Base-by-base conservation (phyloP, 2,113 vertebrate genomes). In the Daubentonia madagascariensis region DNA sequence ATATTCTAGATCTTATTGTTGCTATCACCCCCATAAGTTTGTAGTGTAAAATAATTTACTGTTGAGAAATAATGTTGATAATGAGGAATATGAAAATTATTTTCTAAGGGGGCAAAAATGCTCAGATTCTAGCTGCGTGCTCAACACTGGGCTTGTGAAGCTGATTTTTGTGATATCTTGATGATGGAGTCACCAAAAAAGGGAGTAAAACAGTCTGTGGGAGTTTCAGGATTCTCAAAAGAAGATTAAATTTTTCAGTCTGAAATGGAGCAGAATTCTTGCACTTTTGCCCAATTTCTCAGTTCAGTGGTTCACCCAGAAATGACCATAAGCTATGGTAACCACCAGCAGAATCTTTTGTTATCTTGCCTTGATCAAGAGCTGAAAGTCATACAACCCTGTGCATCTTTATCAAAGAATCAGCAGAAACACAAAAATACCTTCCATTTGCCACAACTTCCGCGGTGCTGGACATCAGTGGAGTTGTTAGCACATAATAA, bases 241-340 rank as follows among this genome's bases (percentile, higher is more conserved):
- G 68, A 63, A 50, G 54, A 70, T 93, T 97, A 75, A 88, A 97
- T 94, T 97, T 98, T 98, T 98, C 95, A 97, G 70, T 96, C 92
- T 89, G 97, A 98, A 98, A 94, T 95, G 94, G 65, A 98, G 86
- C 93, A 98, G 96, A 98, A 96, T 93, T 57, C 22, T 94, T 97
- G 57, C 73, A 94, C 97, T 98, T 98, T 98, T 96, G 91, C 85
- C 91, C 84, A 92, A 96, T 98, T 98, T 98, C 79, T 94, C 80
- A 96, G 92, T 96, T 98, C 97, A 98, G 85, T 92, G 96, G 96
- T 97, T 97, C 94, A 98, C 94, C 94, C 98, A 97, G 96, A 98
- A 98, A 98, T 96, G 97, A 98, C 96, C 95, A 88, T 93, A 93
- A 97, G 91, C 98, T 97, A 98, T 50, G 81, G 91, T 90, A 97